Evolutionary conservation across 2,888 invertebrate genomes (phyloP).

Genomic region (Crossocerus cetratus): DNA sequence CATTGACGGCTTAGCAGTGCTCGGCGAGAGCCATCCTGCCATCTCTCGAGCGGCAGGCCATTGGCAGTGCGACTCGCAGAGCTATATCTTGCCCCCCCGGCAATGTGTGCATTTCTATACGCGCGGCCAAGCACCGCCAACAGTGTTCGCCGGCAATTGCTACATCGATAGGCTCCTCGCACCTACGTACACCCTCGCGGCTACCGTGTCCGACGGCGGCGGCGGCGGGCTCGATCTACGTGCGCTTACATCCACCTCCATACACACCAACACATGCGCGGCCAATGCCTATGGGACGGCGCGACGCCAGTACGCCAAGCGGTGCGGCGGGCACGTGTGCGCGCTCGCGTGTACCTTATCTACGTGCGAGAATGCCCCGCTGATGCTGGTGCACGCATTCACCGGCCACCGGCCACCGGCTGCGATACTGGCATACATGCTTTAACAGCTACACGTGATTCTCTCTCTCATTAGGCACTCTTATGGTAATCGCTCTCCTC

Average conservation of each 20-base stretch:
- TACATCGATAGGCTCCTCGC: not conserved
- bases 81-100: not conserved
- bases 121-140: too few relatives aligned
- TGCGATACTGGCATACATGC: not conserved
- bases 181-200: not conserved
- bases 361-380: slow-evolving; percentile 5
- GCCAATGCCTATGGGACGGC: too few relatives aligned
- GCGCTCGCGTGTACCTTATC: slow-evolving; percentile 30
- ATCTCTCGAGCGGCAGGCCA: too few relatives aligned
- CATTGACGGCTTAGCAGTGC: too few relatives aligned
- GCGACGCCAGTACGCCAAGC: not conserved
- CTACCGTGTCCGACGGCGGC: too few relatives aligned
- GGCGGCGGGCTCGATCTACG: not conserved
- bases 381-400: slow-evolving; percentile 6
- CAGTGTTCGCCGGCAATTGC: not conserved
- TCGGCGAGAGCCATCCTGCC: too few relatives aligned
- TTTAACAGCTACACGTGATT: not conserved
- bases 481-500: too few relatives aligned
- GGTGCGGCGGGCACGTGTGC: slow-evolving; percentile 2
- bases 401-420: not conserved
- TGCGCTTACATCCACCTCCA: not conserved
- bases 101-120: not conserved
- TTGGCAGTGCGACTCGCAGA: too few relatives aligned
- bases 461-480: too few relatives aligned
- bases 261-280: too few relatives aligned